Evolutionary conservation across 2,113 vertebrate species (phyloP).

Genomic region (Tenrec ecaudatus): DNA sequence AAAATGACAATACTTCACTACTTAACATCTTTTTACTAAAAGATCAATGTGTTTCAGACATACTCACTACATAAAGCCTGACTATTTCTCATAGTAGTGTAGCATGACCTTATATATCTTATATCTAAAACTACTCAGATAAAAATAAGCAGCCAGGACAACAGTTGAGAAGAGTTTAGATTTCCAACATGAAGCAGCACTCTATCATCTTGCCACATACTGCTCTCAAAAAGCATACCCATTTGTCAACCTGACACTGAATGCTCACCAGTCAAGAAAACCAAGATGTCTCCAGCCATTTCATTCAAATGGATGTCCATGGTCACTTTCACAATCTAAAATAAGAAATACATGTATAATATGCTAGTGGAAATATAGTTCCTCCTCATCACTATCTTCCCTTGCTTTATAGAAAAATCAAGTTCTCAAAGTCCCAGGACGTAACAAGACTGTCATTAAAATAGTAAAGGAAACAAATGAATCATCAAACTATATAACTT

Average conservation of each 20-base stretch:
- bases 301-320: constrained; percentile 95
- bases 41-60: constrained; percentile 25
- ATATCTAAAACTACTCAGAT: constrained; percentile 36
- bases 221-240: background rate
- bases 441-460: background rate
- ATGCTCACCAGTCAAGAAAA: constrained; percentile 95
- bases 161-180: constrained; percentile 7
- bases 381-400: background rate
- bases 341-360: constrained; percentile 62
- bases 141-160: constrained; percentile 30
- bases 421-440: constrained; percentile 30
- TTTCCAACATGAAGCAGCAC: background rate
- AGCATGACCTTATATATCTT: background rate
- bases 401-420: constrained; percentile 48
- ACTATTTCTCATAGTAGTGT: background rate
- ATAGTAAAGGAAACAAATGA: constrained; percentile 35
- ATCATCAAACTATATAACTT: constrained; percentile 36
- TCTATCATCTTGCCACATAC: background rate
- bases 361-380: background rate
- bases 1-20: constrained; percentile 16
- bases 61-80: constrained; percentile 15
- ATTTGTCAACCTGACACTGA: constrained; percentile 51
- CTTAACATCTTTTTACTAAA: constrained; percentile 52
- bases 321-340: constrained; percentile 94
- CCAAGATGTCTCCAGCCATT: constrained; percentile 94